A percentile compares a stretch with the other conserved stretches of the same genome.
Conservation (phyloP, 1,140 invertebrate genomes). For the Conus ventricosus region DNA sequence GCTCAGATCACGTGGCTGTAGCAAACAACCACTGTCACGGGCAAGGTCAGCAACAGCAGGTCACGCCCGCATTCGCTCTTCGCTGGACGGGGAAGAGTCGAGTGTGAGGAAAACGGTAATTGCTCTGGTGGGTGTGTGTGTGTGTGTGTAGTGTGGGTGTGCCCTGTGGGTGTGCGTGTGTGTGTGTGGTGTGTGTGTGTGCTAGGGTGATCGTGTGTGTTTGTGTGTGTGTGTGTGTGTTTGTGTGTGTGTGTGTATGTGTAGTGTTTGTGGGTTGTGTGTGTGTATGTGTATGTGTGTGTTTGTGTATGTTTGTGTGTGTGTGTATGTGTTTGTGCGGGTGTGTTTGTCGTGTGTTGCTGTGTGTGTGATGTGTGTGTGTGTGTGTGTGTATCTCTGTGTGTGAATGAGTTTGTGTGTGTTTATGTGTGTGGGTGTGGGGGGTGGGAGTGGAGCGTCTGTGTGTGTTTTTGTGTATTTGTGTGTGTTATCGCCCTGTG, state of each 20-base stretch:
- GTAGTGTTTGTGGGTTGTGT: too few species aligned
- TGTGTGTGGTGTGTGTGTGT: too few species aligned
- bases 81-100: constrained; percentile 4
- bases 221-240: neutral
- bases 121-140: too few species aligned
- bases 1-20: neutral
- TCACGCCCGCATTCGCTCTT: neutral
- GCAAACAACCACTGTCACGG: neutral
- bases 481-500: too few species aligned
- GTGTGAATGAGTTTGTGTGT: neutral
- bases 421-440: neutral
- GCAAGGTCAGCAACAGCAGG: neutral
- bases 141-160: too few species aligned
- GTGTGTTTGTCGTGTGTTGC: neutral
- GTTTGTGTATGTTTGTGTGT: neutral
- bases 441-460: too few species aligned
- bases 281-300: neutral
- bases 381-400: neutral
- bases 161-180: too few species aligned
- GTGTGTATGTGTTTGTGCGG: neutral
- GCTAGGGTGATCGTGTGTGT: too few species aligned
- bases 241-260: neutral
- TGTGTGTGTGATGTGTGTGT: neutral
- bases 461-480: neutral
- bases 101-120: neutral